Percentiles rank a stretch among this genome's conserved stretches.
Conservation (phyloP, 2,797 vertebrate genomes). For the Bovichtus diacanthus region DNA sequence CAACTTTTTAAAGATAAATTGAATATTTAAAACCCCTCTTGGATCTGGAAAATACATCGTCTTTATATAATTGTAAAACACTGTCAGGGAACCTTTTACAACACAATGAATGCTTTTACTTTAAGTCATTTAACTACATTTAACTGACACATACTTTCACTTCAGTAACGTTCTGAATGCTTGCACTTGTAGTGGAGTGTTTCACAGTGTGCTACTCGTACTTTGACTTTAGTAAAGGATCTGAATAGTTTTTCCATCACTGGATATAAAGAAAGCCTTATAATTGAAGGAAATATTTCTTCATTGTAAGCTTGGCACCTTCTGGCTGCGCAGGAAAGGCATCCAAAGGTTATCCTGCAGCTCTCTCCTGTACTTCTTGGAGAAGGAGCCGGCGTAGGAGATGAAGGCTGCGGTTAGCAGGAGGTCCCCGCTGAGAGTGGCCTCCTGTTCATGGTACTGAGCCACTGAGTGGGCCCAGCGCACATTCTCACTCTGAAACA, state of each 20-base stretch:
- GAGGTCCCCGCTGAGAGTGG: conserved; percentile 83
- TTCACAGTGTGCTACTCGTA: too few relatives aligned
- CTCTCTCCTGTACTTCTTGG: conserved; percentile 80
- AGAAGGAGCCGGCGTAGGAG: conserved; percentile 84
- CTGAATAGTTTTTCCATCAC: too few relatives aligned
- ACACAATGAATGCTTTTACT: neutral
- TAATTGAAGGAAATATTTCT: neutral
- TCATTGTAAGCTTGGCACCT: conserved; percentile 59
- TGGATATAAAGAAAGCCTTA: neutral
- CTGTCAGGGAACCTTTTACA: neutral
- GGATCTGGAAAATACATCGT: neutral
- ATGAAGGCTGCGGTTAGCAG: conserved; percentile 84
- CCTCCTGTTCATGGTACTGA: conserved; percentile 85
- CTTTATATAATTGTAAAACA: neutral
- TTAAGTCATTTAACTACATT: too few relatives aligned
- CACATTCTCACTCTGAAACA: conserved; percentile 85
- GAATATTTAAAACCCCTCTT: neutral
- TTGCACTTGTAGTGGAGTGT: too few relatives aligned
- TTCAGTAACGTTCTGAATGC: too few relatives aligned
- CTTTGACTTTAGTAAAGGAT: too few relatives aligned
- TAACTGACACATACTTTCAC: too few relatives aligned
- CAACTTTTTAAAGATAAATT: neutral
- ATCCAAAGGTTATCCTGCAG: conserved; percentile 84
- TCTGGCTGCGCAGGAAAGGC: conserved; percentile 80
- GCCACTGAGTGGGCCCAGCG: conserved; percentile 85